Evolutionary conservation across 2,888 invertebrate species (phyloP).

Genomic region (Drepanosiphum platanoidis): DNA sequence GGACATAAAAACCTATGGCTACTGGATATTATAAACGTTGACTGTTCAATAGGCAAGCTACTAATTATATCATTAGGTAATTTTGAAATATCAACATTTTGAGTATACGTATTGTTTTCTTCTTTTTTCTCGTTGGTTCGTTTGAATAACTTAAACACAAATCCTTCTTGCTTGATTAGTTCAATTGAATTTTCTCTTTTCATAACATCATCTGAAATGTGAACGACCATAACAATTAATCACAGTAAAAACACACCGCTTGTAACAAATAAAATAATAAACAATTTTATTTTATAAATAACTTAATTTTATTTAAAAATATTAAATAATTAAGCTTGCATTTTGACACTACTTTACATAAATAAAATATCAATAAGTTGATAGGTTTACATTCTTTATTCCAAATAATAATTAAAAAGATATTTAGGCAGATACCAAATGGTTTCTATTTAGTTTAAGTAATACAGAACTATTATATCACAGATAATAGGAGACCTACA

Average conservation of each 20-base stretch:
- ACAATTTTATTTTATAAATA: too few relatives aligned
- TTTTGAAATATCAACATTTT: neutral
- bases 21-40: constrained; percentile 40
- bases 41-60: neutral
- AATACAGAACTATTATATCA: too few relatives aligned
- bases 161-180: constrained; percentile 52
- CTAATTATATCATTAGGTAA: neutral
- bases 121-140: neutral
- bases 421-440: too few relatives aligned
- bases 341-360: too few relatives aligned
- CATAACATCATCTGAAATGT: constrained; percentile 18
- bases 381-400: too few relatives aligned
- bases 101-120: neutral
- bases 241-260: neutral
- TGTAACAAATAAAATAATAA: too few relatives aligned
- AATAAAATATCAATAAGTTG: too few relatives aligned
- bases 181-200: constrained; percentile 43
- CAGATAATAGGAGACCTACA: too few relatives aligned
- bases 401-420: too few relatives aligned
- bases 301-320: too few relatives aligned
- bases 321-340: too few relatives aligned
- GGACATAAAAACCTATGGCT: neutral
- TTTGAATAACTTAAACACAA: constrained; percentile 54
- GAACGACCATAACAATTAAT: neutral
- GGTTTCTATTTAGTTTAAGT: too few relatives aligned